A percentile compares a stretch with the other conserved stretches of the same genome.
phyloP scores from a whole-genome alignment of 2,113 vertebrate genomes.

The Lophura nycthemera region DNA sequence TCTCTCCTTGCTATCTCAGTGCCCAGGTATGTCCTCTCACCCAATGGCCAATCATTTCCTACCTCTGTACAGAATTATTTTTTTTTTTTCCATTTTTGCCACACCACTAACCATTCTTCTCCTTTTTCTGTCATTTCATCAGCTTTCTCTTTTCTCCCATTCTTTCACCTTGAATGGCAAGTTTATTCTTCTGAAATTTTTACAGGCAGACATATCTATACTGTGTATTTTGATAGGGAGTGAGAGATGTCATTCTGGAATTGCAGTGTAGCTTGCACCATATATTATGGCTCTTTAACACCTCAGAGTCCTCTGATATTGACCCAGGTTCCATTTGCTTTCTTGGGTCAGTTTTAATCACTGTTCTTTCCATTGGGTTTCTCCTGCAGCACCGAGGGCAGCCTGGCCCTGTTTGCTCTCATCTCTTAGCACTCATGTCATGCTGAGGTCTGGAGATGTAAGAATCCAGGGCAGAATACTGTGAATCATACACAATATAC shows the following conservation, averaged over 20 bases:
- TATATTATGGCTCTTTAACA: neutral
- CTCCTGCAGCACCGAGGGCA: neutral
- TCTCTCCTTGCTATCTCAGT: neutral
- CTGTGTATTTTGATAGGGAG: constrained; percentile 10
- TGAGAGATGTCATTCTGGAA: neutral
- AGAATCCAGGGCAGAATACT: neutral
- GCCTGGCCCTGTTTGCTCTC: neutral
- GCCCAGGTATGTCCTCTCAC: neutral
- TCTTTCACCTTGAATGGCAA: neutral
- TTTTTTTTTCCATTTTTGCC: fast-evolving
- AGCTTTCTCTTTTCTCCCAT: neutral
- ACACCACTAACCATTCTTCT: neutral
- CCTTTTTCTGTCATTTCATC: neutral
- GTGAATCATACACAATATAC: neutral
- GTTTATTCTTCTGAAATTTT: constrained; percentile 40
- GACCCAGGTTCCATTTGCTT: neutral
- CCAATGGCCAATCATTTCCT: neutral
- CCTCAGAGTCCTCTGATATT: neutral
- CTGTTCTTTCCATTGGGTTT: neutral
- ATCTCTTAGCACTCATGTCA: neutral
- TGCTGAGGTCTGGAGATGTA: neutral
- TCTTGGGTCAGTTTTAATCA: constrained; percentile 14
- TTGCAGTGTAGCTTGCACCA: neutral
- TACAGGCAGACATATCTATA: neutral
- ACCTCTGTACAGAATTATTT: neutral